phyloP scores from a whole-genome alignment of 2,113 vertebrate genomes.

The Cavia aperea region DNA sequence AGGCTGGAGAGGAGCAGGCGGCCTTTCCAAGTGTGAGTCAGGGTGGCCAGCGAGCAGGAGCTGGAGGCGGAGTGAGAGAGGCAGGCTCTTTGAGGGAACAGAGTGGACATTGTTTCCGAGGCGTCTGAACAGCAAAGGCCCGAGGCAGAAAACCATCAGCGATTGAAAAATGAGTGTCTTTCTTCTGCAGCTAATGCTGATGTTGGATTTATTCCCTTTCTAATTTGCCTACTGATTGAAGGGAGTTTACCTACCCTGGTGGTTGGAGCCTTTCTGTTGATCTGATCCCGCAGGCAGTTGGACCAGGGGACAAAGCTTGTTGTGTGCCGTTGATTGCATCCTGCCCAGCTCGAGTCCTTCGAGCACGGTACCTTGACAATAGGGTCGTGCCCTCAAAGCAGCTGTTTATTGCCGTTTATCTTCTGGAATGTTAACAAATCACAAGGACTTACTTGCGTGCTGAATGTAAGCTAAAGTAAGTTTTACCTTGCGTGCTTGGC shows the following conservation, averaged over 20 bases:
- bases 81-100: slow-evolving; percentile 34
- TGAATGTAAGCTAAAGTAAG: slow-evolving; percentile 33
- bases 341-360: neutral
- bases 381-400: neutral
- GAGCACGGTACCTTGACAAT: neutral
- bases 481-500: slow-evolving; percentile 2
- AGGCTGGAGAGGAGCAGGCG: neutral
- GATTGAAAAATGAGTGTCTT: slow-evolving; percentile 51
- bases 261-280: slow-evolving; percentile 1
- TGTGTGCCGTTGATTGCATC: neutral
- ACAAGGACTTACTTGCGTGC: slow-evolving; percentile 29
- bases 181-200: slow-evolving; percentile 13
- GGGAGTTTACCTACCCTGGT: slow-evolving; percentile 36
- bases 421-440: slow-evolving; percentile 57
- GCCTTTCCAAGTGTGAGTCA: slow-evolving; percentile 9
- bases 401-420: slow-evolving; percentile 39
- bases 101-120: slow-evolving; percentile 35
- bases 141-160: slow-evolving; percentile 30
- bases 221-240: slow-evolving; percentile 39
- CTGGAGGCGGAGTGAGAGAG: neutral
- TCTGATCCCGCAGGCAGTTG: neutral
- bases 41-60: neutral
- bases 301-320: slow-evolving; percentile 3
- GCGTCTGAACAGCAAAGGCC: neutral
- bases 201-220: slow-evolving; percentile 34